Evolutionary conservation across 2,113 vertebrate genomes (phyloP).

Genomic region (Podiceps cristatus): DNA sequence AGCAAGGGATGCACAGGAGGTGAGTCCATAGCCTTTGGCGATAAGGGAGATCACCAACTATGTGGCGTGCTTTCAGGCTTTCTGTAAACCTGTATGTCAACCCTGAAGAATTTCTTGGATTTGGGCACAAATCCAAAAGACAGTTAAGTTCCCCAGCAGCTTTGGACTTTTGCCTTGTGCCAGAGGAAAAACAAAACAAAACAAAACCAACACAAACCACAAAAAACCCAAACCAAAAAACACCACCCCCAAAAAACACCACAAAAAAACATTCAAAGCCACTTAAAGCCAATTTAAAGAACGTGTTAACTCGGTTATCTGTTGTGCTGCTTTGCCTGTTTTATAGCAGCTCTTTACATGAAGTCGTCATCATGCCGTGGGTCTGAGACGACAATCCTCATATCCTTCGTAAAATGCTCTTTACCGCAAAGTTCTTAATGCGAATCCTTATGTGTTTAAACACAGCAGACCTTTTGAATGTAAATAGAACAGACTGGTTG

Average conservation of each 20-base stretch:
- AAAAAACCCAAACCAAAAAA: no score
- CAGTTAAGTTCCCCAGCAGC: background rate
- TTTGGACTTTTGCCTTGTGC: background rate
- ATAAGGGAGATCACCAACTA: background rate
- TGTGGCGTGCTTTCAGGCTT: background rate
- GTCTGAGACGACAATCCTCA: background rate
- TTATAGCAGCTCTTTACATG: background rate
- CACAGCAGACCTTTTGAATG: background rate
- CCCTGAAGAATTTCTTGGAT: background rate
- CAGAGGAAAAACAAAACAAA: background rate
- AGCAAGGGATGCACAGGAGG: constrained; percentile 98
- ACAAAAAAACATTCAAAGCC: background rate
- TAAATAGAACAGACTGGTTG: background rate
- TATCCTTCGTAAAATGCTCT: background rate
- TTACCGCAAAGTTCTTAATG: background rate
- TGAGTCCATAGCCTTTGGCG: constrained; percentile 70
- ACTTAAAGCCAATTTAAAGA: background rate
- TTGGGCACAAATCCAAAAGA: background rate
- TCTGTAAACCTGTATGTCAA: background rate
- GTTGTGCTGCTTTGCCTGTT: background rate
- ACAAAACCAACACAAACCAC: no score
- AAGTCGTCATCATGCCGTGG: background rate
- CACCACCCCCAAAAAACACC: no score
- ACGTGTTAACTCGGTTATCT: background rate
- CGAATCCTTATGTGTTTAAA: background rate